phyloP scores from a whole-genome alignment of 2,113 vertebrate genomes.

The Sturnira hondurensis region DNA sequence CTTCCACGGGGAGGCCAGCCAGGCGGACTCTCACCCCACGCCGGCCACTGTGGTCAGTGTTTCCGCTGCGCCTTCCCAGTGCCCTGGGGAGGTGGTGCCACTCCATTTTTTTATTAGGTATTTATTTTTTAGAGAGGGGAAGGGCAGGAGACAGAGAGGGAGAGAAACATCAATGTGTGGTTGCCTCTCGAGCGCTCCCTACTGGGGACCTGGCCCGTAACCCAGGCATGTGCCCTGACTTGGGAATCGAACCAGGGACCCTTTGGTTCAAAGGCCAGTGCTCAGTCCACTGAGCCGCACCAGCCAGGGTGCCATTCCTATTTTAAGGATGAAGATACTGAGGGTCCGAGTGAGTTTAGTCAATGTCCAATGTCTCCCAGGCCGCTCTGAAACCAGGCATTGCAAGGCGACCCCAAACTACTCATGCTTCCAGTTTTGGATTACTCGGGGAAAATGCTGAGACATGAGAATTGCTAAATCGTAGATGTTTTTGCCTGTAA shows the following conservation, averaged over 20 bases:
- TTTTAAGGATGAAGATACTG: neutral
- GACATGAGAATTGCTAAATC: neutral
- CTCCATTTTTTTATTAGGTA: no score
- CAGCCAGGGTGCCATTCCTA: no score
- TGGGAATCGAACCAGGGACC: no score
- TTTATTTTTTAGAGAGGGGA: no score
- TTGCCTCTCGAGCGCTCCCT: no score
- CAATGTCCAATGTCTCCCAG: neutral
- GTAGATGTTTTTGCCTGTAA: neutral
- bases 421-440: neutral
- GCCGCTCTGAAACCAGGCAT: neutral
- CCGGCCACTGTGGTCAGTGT: fast-evolving
- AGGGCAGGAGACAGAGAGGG: no score
- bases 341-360: neutral
- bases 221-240: no score
- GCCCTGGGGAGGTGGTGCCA: neutral
- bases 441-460: neutral
- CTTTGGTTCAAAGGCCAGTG: no score
- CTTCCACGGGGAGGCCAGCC: neutral
- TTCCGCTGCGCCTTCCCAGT: fast-evolving
- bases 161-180: no score
- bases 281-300: no score
- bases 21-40: fast-evolving
- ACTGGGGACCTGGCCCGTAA: no score
- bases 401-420: neutral